Evolutionary conservation across 2,888 invertebrate genomes (phyloP), one percentile per base, ranked within the genome.

Genomic region (Mechanitis messenoides): DNA sequence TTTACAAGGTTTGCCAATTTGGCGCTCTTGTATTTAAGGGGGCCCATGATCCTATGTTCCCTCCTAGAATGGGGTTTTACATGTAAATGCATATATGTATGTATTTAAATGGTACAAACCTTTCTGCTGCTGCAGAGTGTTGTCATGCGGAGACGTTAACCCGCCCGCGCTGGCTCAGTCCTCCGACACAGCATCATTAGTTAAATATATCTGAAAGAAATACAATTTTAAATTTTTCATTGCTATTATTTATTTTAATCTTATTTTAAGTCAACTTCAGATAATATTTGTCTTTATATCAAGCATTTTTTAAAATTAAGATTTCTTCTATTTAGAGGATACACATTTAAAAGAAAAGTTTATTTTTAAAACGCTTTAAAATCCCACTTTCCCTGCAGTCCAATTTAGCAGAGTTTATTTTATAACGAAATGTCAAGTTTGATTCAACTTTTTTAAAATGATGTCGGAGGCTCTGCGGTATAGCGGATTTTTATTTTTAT

Each of bases 71-170:
- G 20, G 20, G 20, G 20, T 20, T 20, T 20, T 20, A 20, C 20
- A 20, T 20, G 20, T 20, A 20, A 20, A 20, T 20, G 20, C 20
- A 20, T 42, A 42, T 42, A 7, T 42, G 9, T 42, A 42, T 3
- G 9, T 42, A 42, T 35, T 35, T 35, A 35, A 35, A 35, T 35
- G 9, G 3, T 7, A 47, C 28, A 50, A 62, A 71, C 89, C 89
- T 90, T 90, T 87, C 88, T 85, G 88, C 87, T 84, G 84, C 78
- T 80, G 85, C 84, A 85, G 83, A 83, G 80, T 79, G 74, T 80
- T 83, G 80, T 84, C 84, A 83, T 81, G 86, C 81, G 83, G 79
- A 73, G 79, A 76, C 75, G 78, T 84, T 81, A 87, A 80, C 77
- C 78, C 73, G 79, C 74, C 74, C 76, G 75, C 72, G 69, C 72